Base-by-base conservation (phyloP, 2,113 vertebrate species). In the Crotalus tigris region DNA sequence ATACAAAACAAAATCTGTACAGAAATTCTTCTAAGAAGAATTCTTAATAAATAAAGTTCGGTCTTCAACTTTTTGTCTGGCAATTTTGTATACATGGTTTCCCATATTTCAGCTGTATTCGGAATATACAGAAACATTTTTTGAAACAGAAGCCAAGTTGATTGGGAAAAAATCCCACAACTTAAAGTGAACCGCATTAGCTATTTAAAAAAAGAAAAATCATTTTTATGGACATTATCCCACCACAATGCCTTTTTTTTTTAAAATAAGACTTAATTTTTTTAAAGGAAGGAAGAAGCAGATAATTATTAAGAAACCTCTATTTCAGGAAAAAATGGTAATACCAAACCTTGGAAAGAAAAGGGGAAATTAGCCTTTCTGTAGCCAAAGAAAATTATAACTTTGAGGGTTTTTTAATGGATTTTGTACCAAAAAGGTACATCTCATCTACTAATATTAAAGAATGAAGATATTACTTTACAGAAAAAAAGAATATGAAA, bases 401-500 rank as follows among this genome's bases (percentile, higher is more conserved):
- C 87, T 12, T 94, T 24, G n/a, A 33, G 24, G 90, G 51, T 21
- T 59, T 94, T 94, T 88, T 87, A 96, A 24, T 51, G 29, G 92
- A 0, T 90, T 95, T 61, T 44, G 58, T 46, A 92, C 0, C 81
- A 69, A 95, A 94, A 94, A 39, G 21, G 94, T 46, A 46, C 46
- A 46, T 93, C 13, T 53, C 19, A 94, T 39, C 4, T 91, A 24
- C 46, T 89, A 85, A 51, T 94, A 61, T 29, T 87, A 87, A 94
- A 55, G 89, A 91, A 93, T 69, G n/a, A 85, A 59, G 46, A 61
- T 11, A 24, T 6, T 89, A 75, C 90, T 88, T 58, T 17, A 81
- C 0, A 87, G 12, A 95, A 39, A 19, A 92, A 88, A 95, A 94
- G 54, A 95, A 95, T 93, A 91, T 39, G 57, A 94, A 93, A 15